Base-by-base conservation (phyloP, 2,888 invertebrate species). In the Pycnomerus fuliginosus region DNA sequence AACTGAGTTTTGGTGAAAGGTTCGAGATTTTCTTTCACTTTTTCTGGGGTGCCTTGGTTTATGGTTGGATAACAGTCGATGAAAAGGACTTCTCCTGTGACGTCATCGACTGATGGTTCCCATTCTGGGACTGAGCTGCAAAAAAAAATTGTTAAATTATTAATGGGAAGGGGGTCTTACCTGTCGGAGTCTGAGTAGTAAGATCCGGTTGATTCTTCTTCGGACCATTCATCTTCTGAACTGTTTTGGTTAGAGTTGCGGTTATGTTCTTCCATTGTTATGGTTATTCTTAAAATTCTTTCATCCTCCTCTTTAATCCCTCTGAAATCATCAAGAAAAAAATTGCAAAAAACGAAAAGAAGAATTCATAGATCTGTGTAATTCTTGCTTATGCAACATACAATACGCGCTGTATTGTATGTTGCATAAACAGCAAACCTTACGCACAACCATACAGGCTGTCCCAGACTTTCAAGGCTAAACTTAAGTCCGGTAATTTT, bases 101-200 rank as follows among this genome's bases (percentile, higher is more conserved):
- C 53, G 50, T 80, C 78, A 34, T 76, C 77, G 2, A 84, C 73
- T 61, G 79, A 80, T 1, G 80, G 76, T 68, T 83, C 83, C 84
- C 84, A 84, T 67, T 84, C 84, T 15, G 80, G 80, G 16, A 81
- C 76, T n/a, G 82, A 82, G 64, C 83, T 83, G 47, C 43, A n/a
- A n/a, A n/a, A n/a, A n/a, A n/a, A n/a, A n/a, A n/a, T n/a, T n/a
- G n/a, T n/a, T n/a, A n/a, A n/a, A n/a, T n/a, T n/a, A 11, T 7
- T 22, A 23, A 39, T 42, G n/a, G n/a, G n/a, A n/a, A n/a, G n/a
- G n/a, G n/a, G n/a, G n/a, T n/a, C 13, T 23, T 17, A 79, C 81
- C 81, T 81, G 60, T 80, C 80, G 0, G 79, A 78, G 64, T 80
- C 80, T 0, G 80, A 77, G 65, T 78, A 79, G 59, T 78, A 79